phyloP scores from a whole-genome alignment of 2,797 vertebrate genomes.

The Urocyon cinereoargenteus region DNA sequence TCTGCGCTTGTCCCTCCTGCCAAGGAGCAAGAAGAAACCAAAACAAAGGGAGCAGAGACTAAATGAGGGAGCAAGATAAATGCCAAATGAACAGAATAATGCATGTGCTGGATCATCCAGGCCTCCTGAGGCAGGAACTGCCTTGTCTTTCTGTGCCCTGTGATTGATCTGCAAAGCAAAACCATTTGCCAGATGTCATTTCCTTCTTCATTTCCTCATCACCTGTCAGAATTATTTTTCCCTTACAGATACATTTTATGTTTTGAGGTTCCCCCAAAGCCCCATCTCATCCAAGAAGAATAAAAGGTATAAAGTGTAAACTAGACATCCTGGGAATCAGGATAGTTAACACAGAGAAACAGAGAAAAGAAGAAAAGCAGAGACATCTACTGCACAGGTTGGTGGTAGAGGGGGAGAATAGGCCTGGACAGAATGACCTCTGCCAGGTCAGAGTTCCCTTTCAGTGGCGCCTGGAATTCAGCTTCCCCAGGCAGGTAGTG shows the following conservation, averaged over 20 bases:
- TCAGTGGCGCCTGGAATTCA: neutral
- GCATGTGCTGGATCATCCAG: constrained; percentile 2
- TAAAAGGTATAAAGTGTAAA: neutral
- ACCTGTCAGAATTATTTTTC: neutral
- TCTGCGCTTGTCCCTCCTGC: neutral
- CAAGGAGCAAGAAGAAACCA: constrained; percentile 21
- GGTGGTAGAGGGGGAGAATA: neutral
- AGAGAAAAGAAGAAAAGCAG: neutral
- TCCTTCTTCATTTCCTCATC: constrained; percentile 16
- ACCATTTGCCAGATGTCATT: neutral
- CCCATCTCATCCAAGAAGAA: neutral
- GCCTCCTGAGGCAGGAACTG: neutral
- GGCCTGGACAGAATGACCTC: constrained; percentile 9
- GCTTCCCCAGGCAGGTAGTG: neutral
- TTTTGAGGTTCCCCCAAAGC: neutral
- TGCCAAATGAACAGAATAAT: constrained; percentile 44
- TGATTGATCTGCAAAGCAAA: constrained; percentile 6
- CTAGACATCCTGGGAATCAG: neutral
- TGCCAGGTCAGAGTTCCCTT: neutral
- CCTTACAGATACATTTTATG: neutral
- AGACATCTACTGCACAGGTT: neutral
- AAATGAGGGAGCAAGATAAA: neutral
- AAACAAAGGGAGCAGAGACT: constrained; percentile 49
- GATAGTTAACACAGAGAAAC: neutral
- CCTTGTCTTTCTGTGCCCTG: neutral